Conservation (phyloP, 2,113 vertebrate species). For the Macroglossus sobrinus region DNA sequence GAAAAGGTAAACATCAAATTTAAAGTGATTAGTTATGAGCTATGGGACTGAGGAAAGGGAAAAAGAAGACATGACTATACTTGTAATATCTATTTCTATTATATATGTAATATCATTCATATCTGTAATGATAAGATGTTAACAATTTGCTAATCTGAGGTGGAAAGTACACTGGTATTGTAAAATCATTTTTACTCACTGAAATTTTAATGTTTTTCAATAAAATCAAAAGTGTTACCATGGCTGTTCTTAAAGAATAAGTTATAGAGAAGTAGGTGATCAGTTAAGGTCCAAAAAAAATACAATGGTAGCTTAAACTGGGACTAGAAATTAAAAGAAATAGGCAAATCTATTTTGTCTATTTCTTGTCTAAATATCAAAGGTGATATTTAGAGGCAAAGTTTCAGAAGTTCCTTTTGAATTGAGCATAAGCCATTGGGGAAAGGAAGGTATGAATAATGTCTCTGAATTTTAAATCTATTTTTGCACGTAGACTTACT, state of each 20-base stretch:
- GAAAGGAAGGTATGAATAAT: background rate
- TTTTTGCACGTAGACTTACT: background rate
- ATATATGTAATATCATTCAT: background rate
- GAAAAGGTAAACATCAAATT: background rate
- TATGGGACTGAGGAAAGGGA: background rate
- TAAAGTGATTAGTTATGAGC: background rate
- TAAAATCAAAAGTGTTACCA: slow-evolving; percentile 5
- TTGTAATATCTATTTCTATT: background rate
- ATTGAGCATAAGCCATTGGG: background rate
- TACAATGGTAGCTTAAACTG: background rate
- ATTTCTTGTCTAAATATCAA: too few species aligned
- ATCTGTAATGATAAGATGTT: background rate
- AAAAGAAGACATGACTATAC: background rate
- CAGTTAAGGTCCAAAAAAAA: slow-evolving; percentile 14
- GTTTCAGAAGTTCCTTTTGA: background rate
- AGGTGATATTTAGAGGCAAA: background rate
- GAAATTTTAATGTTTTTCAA: slow-evolving; percentile 35
- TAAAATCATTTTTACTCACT: slow-evolving; percentile 18
- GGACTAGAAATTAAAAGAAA: background rate
- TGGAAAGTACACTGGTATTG: background rate
- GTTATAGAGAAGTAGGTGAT: background rate
- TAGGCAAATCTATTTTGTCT: background rate
- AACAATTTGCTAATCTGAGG: background rate
- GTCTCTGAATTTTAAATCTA: background rate
- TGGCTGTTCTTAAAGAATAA: background rate